These are phyloP conservation scores for Setophaga kirtlandii DNA, from an alignment of 2,113 vertebrate genomes.

Conservation along the genomic window DNA sequence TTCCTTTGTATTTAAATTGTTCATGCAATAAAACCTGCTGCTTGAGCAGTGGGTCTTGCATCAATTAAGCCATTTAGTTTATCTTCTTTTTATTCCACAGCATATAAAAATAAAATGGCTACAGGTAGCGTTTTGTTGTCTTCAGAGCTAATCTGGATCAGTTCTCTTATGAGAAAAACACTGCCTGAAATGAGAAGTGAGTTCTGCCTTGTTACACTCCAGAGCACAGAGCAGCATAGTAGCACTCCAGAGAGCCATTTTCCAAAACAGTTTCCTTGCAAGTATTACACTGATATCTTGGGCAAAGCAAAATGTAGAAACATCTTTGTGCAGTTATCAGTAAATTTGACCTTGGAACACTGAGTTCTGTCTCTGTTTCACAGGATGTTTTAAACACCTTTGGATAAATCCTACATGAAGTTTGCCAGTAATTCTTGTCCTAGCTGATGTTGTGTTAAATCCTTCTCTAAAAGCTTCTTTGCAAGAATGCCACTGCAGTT, in stretches of 20 bases:
- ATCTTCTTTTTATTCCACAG: not conserved
- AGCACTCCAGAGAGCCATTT: constrained; percentile 18
- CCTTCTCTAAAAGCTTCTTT: not conserved
- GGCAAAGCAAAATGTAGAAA: not conserved
- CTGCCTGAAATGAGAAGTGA: not conserved
- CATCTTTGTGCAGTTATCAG: not conserved
- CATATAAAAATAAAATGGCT: not conserved
- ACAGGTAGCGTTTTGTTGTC: not conserved
- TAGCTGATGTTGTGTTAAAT: not conserved
- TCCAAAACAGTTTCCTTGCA: not conserved
- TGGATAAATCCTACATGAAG: not conserved
- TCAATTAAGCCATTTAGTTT: not conserved
- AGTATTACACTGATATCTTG: not conserved
- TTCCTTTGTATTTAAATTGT: not conserved
- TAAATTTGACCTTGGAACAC: not conserved
- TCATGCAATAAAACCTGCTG: not conserved
- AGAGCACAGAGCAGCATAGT: not conserved
- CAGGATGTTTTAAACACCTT: not conserved
- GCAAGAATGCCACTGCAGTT: not conserved
- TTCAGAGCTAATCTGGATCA: not conserved
- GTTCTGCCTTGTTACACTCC: not conserved
- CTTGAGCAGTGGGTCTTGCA: not conserved
- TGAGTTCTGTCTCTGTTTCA: not conserved
- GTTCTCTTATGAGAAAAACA: not conserved
- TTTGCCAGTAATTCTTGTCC: not conserved